Evolutionary conservation across 2,797 vertebrate genomes (phyloP), one percentile per base, ranked within the genome.

Genomic region (Notoglanidium macrostoma): DNA sequence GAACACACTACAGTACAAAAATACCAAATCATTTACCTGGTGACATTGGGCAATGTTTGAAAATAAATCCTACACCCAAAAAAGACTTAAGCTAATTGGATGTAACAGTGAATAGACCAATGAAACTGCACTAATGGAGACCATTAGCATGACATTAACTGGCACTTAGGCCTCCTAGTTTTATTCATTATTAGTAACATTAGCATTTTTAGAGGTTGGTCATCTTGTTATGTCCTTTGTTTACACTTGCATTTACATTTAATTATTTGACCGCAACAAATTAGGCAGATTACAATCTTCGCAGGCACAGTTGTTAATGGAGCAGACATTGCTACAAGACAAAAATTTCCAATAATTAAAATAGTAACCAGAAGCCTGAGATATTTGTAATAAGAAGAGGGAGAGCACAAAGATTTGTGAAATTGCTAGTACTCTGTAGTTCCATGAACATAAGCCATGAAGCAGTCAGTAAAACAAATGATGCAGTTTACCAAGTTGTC

Each of bases 91-190:
- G 23, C 44, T 73, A 74, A 74, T 54, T 51, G 54, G 15, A 57
- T 26, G 40, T 29, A 32, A 73, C n/a, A 54, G 76, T 26, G 12
- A 32, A 74, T 51, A 46, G 67, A 8, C 67, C 51, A 70, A 14
- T 49, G 73, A 46, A 40, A 57, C 26, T 51, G 40, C 9, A 19
- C 61, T 70, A 87, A 84, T 70, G 82, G 32, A 74, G 76, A 55
- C 83, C 32, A 73, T 85, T 85, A 88, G 57, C 83, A 85, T 88
- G 68, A 67, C 54, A 12, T 82, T 65, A 74, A 65, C 55, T 55
- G 70, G 26, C 44, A 19, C 32, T 63, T n/a, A 88, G 21, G 59
- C 59, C 59, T 77, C 17, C 65, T 63, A 44, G 68, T 32, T 81
- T 85, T 73, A 65, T 85, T 76, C 12, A 40, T 21, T 65, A 19